These are phyloP conservation scores for Apis dorsata DNA, from an alignment of 1,140 invertebrate genomes.

Conservation along the genomic window DNA sequence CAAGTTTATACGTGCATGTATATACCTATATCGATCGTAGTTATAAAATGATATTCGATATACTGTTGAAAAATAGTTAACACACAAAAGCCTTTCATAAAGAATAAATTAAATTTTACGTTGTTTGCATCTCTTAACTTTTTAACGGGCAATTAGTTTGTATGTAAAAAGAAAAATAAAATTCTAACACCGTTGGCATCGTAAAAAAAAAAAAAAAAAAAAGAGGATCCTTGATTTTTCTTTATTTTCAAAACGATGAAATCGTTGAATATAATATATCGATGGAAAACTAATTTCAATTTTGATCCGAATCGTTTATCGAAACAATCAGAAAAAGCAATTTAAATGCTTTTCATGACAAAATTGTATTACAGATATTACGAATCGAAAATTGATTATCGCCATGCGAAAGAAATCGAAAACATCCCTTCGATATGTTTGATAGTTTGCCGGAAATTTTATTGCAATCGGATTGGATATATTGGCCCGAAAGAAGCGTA, in stretches of 20 bases:
- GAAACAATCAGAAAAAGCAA: not conserved
- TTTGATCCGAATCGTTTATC: not conserved
- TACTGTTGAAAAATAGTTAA: not conserved
- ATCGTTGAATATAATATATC: not conserved
- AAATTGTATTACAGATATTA: not conserved
- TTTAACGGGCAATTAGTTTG: not conserved
- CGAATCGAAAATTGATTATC: too few relatives aligned
- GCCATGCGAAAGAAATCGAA: not conserved
- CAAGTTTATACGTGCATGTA: not conserved
- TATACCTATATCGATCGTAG: not conserved
- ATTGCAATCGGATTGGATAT: not conserved
- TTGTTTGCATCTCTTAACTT: not conserved
- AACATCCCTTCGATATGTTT: not conserved
- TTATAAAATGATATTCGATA: conserved; percentile 25
- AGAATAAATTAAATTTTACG: not conserved
- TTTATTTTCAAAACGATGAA: not conserved
- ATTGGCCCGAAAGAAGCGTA: not conserved
- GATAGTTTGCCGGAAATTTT: not conserved
- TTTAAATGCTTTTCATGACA: not conserved
- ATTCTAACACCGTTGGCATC: not conserved
- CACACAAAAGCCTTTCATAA: not conserved
- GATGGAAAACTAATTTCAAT: not conserved
- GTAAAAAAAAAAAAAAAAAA: not conserved
- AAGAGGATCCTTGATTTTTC: not conserved
- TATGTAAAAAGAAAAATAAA: not conserved